Percentiles rank a stretch among this genome's conserved stretches.
Conservation (phyloP, 2,113 vertebrate species). For the Pituophis catenifer region DNA sequence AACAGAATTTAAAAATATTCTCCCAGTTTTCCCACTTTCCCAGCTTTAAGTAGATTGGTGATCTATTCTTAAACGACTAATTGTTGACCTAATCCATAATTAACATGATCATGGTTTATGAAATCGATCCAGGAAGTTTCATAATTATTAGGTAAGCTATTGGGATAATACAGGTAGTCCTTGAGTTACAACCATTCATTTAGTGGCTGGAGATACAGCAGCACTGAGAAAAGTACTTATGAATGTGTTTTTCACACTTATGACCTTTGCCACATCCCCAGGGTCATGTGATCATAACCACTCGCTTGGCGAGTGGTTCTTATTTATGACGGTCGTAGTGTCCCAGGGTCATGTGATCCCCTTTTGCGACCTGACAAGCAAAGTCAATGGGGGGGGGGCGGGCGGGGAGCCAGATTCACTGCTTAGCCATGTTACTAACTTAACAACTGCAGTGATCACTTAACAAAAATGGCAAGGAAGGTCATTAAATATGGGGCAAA, state of each 20-base stretch:
- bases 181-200: background rate
- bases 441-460: background rate
- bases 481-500: background rate
- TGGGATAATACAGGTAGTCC: background rate
- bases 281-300: background rate
- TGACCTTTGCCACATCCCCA: background rate
- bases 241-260: background rate
- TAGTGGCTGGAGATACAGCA: background rate
- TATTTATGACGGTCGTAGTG: background rate
- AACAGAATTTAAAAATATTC: background rate
- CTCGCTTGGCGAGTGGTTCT: background rate
- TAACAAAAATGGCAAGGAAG: background rate
- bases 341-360: background rate
- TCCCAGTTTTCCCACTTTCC: background rate
- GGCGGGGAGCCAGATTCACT: background rate
- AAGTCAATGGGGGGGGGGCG: background rate
- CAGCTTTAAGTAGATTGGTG: background rate
- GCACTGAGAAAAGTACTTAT: background rate
- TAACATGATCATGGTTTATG: background rate
- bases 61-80: background rate
- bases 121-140: background rate
- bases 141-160: background rate
- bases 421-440: background rate
- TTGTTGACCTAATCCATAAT: background rate
- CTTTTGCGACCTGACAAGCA: background rate